These are phyloP conservation scores for Ryuthela nishihirai DNA, from an alignment of 2,888 invertebrate species.

Conservation along the genomic window DNA sequence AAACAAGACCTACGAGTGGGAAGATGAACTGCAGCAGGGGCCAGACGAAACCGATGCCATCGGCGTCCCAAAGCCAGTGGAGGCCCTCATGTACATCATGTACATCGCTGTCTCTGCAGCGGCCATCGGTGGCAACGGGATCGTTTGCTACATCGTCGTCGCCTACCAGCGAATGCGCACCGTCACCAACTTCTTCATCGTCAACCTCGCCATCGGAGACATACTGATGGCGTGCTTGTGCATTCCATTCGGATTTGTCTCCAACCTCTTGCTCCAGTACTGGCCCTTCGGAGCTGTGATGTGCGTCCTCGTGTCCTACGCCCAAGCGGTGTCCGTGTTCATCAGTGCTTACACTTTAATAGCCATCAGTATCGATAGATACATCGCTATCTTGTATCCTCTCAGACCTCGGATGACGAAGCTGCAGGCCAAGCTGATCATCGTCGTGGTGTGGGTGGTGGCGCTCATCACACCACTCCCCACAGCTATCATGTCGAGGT, in stretches of 20 bases:
- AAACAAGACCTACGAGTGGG: too few relatives aligned
- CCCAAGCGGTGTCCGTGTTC: conserved; percentile 57
- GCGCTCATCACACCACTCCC: conserved; percentile 77
- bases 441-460: conserved; percentile 68
- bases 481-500: conserved; percentile 67
- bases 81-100: conserved; percentile 51
- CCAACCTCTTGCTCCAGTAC: conserved; percentile 69
- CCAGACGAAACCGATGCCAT: background rate
- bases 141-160: conserved; percentile 80
- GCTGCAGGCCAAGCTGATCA: conserved; percentile 64
- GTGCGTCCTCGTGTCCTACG: conserved; percentile 78
- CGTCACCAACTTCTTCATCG: conserved; percentile 88
- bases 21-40: too few relatives aligned
- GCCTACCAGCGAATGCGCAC: conserved; percentile 81
- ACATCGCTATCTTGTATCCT: conserved; percentile 86
- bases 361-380: conserved; percentile 85
- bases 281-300: conserved; percentile 83
- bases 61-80: conserved; percentile 43
- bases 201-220: conserved; percentile 78
- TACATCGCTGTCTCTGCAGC: conserved; percentile 52
- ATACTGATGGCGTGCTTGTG: conserved; percentile 85
- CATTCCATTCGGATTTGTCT: conserved; percentile 83
- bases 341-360: conserved; percentile 77
- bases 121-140: conserved; percentile 54
- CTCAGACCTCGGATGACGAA: conserved; percentile 74